Evolutionary conservation across 2,888 invertebrate genomes (phyloP), one percentile per base, ranked within the genome.

Genomic region (Darwinula stevensoni): DNA sequence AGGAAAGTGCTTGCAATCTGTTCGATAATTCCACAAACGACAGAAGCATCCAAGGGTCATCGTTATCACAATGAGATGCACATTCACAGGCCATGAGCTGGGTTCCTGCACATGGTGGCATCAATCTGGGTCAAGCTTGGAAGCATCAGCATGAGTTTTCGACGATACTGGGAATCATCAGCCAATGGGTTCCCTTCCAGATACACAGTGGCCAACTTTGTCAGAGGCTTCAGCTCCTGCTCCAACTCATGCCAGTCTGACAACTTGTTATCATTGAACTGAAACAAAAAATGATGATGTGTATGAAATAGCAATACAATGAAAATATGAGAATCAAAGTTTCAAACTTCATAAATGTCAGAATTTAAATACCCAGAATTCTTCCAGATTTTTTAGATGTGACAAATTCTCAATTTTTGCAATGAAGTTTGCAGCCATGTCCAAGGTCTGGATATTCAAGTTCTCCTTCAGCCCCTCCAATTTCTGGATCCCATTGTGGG

Each of bases 81-180:
- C n/a, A n/a, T n/a, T n/a, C n/a, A n/a, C n/a, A n/a, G n/a, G n/a
- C n/a, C n/a, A n/a, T n/a, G n/a, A n/a, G n/a, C n/a, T n/a, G n/a
- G n/a, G n/a, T n/a, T n/a, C 59, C 65, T 65, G 57, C 80, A 82
- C 44, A 82, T 53, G 5, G 88, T 91, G 5, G 94, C 94, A 57
- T 97, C 97, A 41, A 97, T 75, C 53, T 97, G 91, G 36, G 63
- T 62, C 16, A 99, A 54, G 43, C 67, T 66, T 0, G 94, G 88
- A 14, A 88, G 55, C 2, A 68, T 60, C 34, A 91, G 54, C 52
- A 76, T 86, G 28, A 94, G 58, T 53, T 94, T 94, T 41, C 82
- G 62, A 34, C 91, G 57, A 50, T 94, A 94, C 41, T 70, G 73
- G 0, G 75, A 61, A 58, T 76, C 84, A 22, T 61, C 57, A 0